Conservation (phyloP, 2,888 invertebrate species). For the Chrysodeixis includens region DNA sequence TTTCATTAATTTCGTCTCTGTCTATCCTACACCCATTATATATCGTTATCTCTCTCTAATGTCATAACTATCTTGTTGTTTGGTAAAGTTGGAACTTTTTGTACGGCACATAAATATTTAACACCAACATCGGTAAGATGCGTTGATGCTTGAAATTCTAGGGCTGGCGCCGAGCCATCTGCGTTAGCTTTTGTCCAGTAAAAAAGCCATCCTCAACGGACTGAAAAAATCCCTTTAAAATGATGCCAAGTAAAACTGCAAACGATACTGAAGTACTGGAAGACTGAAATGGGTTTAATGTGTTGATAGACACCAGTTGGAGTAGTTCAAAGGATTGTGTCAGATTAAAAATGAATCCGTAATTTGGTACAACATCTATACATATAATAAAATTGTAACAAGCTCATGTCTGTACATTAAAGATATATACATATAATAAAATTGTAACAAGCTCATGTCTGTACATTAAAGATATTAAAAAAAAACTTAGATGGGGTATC, state of each 20-base stretch:
- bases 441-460: too few relatives aligned
- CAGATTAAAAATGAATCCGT: neutral
- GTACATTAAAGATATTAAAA: too few relatives aligned
- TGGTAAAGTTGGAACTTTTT: neutral
- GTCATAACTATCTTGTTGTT: neutral
- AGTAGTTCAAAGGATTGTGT: neutral
- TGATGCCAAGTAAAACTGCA: neutral
- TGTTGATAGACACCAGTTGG: neutral
- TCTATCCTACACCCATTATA: neutral
- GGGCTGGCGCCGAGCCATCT: conserved; percentile 47
- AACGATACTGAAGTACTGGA: neutral
- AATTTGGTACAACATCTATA: too few relatives aligned
- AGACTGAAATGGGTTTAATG: neutral
- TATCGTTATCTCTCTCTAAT: neutral
- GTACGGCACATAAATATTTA: conserved; percentile 15
- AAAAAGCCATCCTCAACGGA: conserved; percentile 29
- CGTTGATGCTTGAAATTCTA: conserved; percentile 31
- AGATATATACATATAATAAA: too few relatives aligned
- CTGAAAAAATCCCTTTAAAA: conserved; percentile 7
- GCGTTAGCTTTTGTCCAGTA: conserved; percentile 31
- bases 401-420: too few relatives aligned
- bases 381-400: too few relatives aligned
- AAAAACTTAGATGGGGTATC: too few relatives aligned
- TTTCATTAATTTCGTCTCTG: neutral
- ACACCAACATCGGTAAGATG: conserved; percentile 19